Conservation (phyloP, 2,113 vertebrate species). For the Clarias macrocephalus region DNA sequence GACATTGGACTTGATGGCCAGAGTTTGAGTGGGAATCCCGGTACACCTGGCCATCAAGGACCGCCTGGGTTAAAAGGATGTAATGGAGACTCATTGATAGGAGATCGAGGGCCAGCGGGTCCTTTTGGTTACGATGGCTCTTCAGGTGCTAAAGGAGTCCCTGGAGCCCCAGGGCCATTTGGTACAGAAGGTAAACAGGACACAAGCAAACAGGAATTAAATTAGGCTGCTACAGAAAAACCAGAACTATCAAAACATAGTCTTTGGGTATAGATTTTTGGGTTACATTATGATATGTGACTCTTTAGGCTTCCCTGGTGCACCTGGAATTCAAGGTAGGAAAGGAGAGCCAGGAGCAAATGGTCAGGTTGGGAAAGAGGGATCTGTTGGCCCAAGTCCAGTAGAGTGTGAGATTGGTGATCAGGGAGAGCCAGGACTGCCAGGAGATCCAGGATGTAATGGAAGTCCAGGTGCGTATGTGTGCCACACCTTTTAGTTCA, state of each 20-base stretch:
- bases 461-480: slow-evolving; percentile 50
- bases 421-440: slow-evolving; percentile 57
- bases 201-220: background rate
- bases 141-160: slow-evolving; percentile 71
- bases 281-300: background rate
- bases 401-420: background rate
- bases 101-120: slow-evolving; percentile 60
- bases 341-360: slow-evolving; percentile 35
- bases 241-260: background rate
- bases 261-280: background rate
- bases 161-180: slow-evolving; percentile 56
- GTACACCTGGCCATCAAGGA: slow-evolving; percentile 60
- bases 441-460: slow-evolving; percentile 47
- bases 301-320: slow-evolving; percentile 36
- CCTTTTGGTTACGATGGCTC: slow-evolving; percentile 57
- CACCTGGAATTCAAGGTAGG: slow-evolving; percentile 35
- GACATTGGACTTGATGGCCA: slow-evolving; percentile 64
- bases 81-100: slow-evolving; percentile 58
- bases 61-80: slow-evolving; percentile 64
- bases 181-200: slow-evolving; percentile 41
- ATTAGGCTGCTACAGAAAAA: background rate
- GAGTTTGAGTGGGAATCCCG: slow-evolving; percentile 59
- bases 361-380: slow-evolving; percentile 33
- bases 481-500: background rate
- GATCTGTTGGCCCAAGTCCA: slow-evolving; percentile 20